Evolutionary conservation across 2,113 vertebrate genomes (phyloP).

Genomic region (Mobula hypostoma): DNA sequence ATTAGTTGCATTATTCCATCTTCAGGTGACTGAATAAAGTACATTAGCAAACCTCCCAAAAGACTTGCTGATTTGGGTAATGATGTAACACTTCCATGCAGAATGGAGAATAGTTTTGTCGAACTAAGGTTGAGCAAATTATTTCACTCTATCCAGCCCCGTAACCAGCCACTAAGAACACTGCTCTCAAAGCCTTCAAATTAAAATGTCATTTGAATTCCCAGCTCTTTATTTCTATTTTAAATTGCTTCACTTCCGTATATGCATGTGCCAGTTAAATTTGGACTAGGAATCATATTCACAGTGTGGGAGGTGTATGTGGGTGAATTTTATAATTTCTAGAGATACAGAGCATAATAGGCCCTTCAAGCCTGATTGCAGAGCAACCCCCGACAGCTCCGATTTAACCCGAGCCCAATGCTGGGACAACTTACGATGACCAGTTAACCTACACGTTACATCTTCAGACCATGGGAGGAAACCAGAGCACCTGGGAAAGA

Average conservation of each 20-base stretch:
- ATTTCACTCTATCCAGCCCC: background rate
- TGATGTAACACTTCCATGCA: background rate
- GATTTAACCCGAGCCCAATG: too few relatives aligned
- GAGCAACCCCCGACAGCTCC: too few relatives aligned
- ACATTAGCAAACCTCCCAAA: background rate
- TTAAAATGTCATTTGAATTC: background rate
- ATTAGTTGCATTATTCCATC: background rate
- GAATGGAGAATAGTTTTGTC: background rate
- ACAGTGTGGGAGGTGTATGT: background rate
- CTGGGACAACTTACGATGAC: too few relatives aligned
- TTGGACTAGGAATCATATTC: background rate
- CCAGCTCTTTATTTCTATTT: background rate
- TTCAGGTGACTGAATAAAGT: background rate
- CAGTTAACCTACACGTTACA: too few relatives aligned
- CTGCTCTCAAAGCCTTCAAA: background rate
- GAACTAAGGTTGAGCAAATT: background rate
- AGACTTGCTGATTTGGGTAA: background rate
- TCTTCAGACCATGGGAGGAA: too few relatives aligned
- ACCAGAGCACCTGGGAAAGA: too few relatives aligned
- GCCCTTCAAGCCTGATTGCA: too few relatives aligned
- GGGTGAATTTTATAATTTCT: background rate
- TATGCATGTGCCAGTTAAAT: background rate
- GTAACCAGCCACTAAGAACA: background rate
- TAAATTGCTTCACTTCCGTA: background rate
- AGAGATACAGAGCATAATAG: too few relatives aligned